Evolutionary conservation across 2,797 vertebrate genomes (phyloP).

Genomic region (Avahi laniger): DNA sequence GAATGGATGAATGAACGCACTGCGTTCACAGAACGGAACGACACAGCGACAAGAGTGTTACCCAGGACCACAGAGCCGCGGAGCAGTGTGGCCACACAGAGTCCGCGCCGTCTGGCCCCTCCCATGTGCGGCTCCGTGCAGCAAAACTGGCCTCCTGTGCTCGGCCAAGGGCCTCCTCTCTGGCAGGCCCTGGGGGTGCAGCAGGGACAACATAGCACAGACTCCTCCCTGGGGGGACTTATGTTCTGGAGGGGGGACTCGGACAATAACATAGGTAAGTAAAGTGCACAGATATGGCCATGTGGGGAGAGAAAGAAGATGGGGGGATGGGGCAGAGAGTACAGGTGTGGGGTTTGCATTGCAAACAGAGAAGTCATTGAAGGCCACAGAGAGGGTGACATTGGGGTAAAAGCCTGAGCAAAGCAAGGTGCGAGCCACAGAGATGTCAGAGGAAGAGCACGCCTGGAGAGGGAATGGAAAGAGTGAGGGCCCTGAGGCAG

Average conservation of each 20-base stretch:
- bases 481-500: neutral
- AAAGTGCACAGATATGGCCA: neutral
- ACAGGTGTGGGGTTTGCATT: neutral
- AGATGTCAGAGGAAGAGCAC: neutral
- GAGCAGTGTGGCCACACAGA: neutral
- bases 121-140: no score
- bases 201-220: neutral
- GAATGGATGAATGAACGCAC: neutral
- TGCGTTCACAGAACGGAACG: fast-evolving
- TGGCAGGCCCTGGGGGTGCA: neutral
- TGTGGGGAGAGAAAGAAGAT: neutral
- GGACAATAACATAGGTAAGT: neutral
- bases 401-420: neutral
- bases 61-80: fast-evolving
- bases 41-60: no score
- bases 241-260: neutral
- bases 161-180: neutral
- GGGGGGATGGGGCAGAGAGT: neutral
- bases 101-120: no score
- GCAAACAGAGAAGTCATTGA: neutral
- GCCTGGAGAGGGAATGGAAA: neutral
- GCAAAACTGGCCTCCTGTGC: neutral
- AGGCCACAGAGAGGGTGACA: neutral
- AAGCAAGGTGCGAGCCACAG: neutral
- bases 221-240: no score